These are phyloP conservation scores for Lepidocyrtoides sp. DNA, from an alignment of 2,888 invertebrate genomes.

Conservation along the genomic window DNA sequence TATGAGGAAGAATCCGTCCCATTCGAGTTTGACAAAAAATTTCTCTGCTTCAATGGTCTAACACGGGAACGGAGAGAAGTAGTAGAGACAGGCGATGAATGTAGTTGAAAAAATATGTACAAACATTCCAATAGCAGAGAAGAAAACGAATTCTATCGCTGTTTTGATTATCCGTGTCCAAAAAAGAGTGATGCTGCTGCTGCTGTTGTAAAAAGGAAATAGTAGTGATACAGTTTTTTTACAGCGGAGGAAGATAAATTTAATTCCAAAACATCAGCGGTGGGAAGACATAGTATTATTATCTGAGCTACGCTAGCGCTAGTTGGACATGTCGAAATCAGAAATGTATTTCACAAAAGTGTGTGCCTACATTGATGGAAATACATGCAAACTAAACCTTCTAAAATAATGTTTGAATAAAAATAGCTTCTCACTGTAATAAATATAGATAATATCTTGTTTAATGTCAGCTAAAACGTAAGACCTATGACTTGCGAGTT, in stretches of 20 bases:
- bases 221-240: background rate
- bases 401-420: too few species aligned
- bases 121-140: background rate
- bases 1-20: conserved; percentile 49
- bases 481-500: too few species aligned
- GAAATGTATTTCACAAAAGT: too few species aligned
- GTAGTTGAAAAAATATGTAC: conserved; percentile 16
- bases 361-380: too few species aligned
- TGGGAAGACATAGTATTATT: background rate
- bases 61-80: background rate
- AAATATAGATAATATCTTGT: background rate
- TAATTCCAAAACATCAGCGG: background rate
- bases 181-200: background rate
- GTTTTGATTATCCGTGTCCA: conserved; percentile 34
- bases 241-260: conserved; percentile 16
- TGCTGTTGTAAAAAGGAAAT: conserved; percentile 31
- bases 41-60: conserved; percentile 62
- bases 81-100: conserved; percentile 46
- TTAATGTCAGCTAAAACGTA: background rate
- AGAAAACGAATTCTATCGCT: background rate
- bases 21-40: conserved; percentile 63
- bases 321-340: too few species aligned
- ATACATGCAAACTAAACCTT: too few species aligned
- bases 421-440: background rate
- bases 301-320: background rate